Conservation (phyloP, 37 sponge, comb jelly and placozoan genomes). For the Amphimedon queenslandica region DNA sequence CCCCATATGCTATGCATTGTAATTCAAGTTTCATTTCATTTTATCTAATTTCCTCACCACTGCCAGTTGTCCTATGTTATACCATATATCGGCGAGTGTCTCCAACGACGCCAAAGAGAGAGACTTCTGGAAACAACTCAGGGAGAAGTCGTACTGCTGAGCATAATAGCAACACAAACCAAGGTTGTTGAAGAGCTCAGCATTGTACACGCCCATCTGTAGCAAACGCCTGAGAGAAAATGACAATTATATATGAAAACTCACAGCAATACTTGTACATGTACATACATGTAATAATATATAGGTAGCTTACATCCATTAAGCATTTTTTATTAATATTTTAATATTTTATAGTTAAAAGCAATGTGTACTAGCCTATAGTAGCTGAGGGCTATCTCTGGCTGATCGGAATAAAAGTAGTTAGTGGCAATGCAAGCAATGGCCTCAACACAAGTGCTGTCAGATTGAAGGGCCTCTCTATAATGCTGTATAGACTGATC, state of each 20-base stretch:
- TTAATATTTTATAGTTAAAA: no score
- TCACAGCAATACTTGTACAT: not conserved
- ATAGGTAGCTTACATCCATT: no score
- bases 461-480: conserved; percentile 80
- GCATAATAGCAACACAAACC: conserved; percentile 98
- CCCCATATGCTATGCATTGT: no score
- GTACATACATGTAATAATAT: not conserved
- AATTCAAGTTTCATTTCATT: no score
- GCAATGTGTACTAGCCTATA: conserved; percentile 51
- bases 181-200: conserved; percentile 94
- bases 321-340: not conserved
- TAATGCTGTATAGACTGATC: conserved; percentile 82
- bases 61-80: conserved; percentile 95
- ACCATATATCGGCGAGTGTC: conserved; percentile 89
- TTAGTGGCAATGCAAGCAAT: conserved; percentile 94
- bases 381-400: conserved; percentile 92
- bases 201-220: conserved; percentile 95
- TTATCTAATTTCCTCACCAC: conserved; percentile 70
- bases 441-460: conserved; percentile 89
- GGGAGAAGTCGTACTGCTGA: conserved; percentile 95
- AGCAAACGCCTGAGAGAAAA: conserved; percentile 79
- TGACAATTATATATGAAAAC: not conserved
- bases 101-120: conserved; percentile 85
- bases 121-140: conserved; percentile 86
- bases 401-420: conserved; percentile 96